Evolutionary conservation across 2,113 vertebrate species (phyloP).

Genomic region (Sapayoa aenigma): DNA sequence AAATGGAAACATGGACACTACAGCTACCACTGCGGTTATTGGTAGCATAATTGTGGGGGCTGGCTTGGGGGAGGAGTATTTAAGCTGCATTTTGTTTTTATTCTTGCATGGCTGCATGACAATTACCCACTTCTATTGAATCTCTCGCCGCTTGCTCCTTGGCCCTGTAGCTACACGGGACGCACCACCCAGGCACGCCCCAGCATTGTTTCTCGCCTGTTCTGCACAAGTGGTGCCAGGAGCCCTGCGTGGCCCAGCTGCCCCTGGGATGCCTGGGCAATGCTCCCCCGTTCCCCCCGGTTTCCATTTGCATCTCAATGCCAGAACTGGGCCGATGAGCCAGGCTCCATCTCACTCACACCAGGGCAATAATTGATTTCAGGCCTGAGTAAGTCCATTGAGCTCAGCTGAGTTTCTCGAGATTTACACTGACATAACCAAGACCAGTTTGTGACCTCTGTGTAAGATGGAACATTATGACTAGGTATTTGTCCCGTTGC

Average conservation of each 20-base stretch:
- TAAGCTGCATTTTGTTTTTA: not conserved
- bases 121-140: not conserved
- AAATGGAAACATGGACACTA: not conserved
- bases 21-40: not conserved
- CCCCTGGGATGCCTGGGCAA: not conserved
- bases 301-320: not conserved
- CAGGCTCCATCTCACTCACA: not conserved
- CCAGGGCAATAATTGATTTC: not conserved
- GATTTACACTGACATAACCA: not conserved
- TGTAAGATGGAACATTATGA: not conserved
- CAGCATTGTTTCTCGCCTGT: not conserved
- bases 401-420: not conserved
- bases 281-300: fast-evolving
- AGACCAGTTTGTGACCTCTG: not conserved
- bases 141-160: not conserved
- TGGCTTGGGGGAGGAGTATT: not conserved
- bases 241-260: fast-evolving
- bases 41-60: not conserved
- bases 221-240: not conserved
- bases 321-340: not conserved
- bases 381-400: not conserved
- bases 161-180: not conserved
- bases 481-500: not conserved
- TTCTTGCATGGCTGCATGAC: not conserved
- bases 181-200: not conserved